Base-by-base conservation (phyloP, 2,888 invertebrate species). In the Drosophila paracracens region DNA sequence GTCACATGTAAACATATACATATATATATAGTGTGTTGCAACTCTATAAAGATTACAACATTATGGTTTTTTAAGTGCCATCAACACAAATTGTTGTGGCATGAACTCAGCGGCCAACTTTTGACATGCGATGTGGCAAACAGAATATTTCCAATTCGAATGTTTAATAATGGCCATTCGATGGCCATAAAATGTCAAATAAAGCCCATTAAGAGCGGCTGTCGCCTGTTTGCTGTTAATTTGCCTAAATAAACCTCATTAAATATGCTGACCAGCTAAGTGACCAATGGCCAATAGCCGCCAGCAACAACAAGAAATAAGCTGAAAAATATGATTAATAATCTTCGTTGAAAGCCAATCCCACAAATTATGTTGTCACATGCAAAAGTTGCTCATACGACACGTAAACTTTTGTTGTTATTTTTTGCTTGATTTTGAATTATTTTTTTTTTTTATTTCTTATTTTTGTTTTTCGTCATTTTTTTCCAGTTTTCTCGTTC, bases 311-410 rank as follows among this genome's bases (percentile, higher is more conserved):
- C 57, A 62, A 51, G 53, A 52, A 63, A 64, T 29, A 38, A 25
- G 16, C 52, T 21, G 13, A 67, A 57, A 78, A 81, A 75, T 74
- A 86, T 90, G 73, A 90, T 82, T 84, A 90, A 78, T 84, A 74
- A 88, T 79, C 72, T 74, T 56, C 57, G 65, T 63, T 76, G 69
- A 62, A 58, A 69, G 64, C 64, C 78, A 76, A 69, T 61, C 79
- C 85, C 87, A 76, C 76, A 90, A 86, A 86, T 90, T 90, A 86
- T 90, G 90, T 90, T 86, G 90, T 86, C 90, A 89, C 81, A 89
- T 89, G 78, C 87, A 65, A 90, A 74, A 71, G 74, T 74, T 83
- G 74, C 72, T 59, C 58, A 76, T 82, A 83, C 78, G 82, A 61
- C 74, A 36, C 68, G 67, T 60, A 4, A 25, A 54, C 6, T 25